Conservation (phyloP, 2,888 invertebrate species). For the Zygogramma bicolorata region DNA sequence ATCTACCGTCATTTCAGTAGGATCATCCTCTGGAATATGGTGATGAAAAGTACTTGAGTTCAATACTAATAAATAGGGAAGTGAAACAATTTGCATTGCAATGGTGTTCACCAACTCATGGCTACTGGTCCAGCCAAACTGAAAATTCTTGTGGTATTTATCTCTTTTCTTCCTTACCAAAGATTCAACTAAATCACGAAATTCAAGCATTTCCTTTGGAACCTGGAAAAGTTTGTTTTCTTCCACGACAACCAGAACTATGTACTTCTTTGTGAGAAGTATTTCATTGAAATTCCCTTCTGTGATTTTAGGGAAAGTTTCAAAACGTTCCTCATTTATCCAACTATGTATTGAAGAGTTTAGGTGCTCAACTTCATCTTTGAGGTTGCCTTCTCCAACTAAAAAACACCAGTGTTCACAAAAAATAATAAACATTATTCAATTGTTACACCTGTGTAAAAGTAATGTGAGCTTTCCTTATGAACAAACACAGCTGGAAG, state of each 20-base stretch:
- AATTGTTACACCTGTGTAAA: constrained; percentile 73
- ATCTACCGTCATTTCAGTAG: constrained; percentile 66
- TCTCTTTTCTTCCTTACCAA: constrained; percentile 76
- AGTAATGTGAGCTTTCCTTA: constrained; percentile 83
- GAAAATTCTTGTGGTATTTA: constrained; percentile 83
- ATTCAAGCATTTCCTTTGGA: constrained; percentile 81
- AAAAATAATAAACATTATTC: not conserved
- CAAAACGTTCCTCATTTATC: constrained; percentile 91
- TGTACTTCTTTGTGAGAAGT: constrained; percentile 85
- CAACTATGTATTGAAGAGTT: constrained; percentile 85
- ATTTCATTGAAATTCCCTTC: constrained; percentile 86
- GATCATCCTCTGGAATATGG: constrained; percentile 81
- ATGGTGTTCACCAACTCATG: constrained; percentile 93
- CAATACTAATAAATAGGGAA: constrained; percentile 76
- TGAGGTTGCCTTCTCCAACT: constrained; percentile 56
- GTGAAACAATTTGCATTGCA: constrained; percentile 75
- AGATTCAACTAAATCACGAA: constrained; percentile 84
- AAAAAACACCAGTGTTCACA: constrained; percentile 35
- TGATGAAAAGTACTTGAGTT: constrained; percentile 94
- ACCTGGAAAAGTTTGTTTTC: constrained; percentile 89
- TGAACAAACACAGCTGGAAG: constrained; percentile 85
- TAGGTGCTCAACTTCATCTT: constrained; percentile 67
- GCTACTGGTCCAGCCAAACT: constrained; percentile 96
- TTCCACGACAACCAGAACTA: constrained; percentile 89
- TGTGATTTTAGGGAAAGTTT: constrained; percentile 89